Conservation (phyloP, 2,113 vertebrate species). For the Lycaon pictus region DNA sequence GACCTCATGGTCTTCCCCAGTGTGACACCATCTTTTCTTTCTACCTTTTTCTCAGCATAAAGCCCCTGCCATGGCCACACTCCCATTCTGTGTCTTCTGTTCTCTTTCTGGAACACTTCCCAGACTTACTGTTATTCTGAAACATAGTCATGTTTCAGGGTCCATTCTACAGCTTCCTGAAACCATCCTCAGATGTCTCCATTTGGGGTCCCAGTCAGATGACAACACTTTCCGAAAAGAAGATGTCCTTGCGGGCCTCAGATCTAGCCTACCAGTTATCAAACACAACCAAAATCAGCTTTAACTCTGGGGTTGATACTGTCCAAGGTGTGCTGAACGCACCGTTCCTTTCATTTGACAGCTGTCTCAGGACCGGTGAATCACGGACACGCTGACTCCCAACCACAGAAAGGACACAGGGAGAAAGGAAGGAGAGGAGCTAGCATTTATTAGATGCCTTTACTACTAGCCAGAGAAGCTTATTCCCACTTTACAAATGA, state of each 20-base stretch:
- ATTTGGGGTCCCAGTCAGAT: not conserved
- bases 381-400: not conserved
- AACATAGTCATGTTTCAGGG: not conserved
- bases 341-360: not conserved
- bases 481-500: not conserved
- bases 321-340: not conserved
- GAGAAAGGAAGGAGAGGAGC: not conserved
- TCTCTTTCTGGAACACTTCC: constrained; percentile 30
- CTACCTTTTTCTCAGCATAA: not conserved
- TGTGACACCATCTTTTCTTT: not conserved
- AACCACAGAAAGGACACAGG: not conserved
- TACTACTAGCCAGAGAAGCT: not conserved
- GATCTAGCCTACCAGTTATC: not conserved
- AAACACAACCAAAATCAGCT: not conserved
- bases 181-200: not conserved
- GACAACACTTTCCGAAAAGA: not conserved
- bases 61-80: not conserved
- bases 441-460: not conserved
- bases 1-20: not conserved
- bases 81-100: not conserved
- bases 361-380: not conserved
- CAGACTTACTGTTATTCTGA: not conserved
- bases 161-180: not conserved
- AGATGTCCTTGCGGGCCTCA: not conserved
- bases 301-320: not conserved